Percentiles rank a stretch among this genome's conserved stretches.
Conservation (phyloP, 2,113 vertebrate species). For the Phocoena phocoena region DNA sequence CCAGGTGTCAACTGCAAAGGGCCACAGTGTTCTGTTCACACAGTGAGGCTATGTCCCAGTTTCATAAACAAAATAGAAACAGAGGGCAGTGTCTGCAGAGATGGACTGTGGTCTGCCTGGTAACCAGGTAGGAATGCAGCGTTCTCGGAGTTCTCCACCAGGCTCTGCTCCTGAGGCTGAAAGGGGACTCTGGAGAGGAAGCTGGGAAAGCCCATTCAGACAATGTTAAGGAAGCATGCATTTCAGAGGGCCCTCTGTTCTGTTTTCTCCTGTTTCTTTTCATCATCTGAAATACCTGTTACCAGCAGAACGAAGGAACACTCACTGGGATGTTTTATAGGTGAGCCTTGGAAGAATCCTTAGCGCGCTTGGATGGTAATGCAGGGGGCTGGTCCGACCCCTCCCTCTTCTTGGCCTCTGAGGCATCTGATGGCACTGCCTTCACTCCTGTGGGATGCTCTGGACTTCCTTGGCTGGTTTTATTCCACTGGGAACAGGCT, state of each 20-base stretch:
- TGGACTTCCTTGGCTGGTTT: not conserved
- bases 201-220: not conserved
- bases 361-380: not conserved
- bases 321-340: not conserved
- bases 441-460: not conserved
- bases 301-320: rapidly evolving
- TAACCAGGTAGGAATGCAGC: rapidly evolving
- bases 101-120: not conserved
- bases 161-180: not conserved
- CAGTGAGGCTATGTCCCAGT: rapidly evolving
- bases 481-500: not conserved
- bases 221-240: not conserved
- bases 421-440: not conserved
- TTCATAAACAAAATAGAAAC: not conserved
- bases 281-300: not conserved
- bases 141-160: rapidly evolving
- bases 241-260: not conserved
- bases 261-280: not conserved
- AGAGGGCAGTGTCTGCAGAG: not conserved
- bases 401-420: not conserved
- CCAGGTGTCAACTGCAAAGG: not conserved
- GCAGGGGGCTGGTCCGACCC: not conserved
- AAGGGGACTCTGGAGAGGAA: not conserved
- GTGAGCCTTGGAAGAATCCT: not conserved
- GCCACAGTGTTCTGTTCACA: not conserved